phyloP scores from a whole-genome alignment of 2,797 vertebrate species.

The Lepilemur ruficaudatus region DNA sequence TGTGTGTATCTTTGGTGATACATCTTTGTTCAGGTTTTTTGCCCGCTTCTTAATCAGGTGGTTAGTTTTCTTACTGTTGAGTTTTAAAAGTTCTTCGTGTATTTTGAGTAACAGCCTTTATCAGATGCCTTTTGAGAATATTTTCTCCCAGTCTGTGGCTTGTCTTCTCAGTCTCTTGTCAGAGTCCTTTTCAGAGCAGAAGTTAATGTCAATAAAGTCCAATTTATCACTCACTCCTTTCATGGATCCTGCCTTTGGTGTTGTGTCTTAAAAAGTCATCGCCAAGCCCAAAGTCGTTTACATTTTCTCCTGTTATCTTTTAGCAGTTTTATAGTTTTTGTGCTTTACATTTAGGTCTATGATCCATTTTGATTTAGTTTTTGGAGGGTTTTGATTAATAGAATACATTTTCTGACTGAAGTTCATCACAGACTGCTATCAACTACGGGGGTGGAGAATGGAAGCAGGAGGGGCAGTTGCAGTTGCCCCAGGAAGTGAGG shows the following conservation, averaged over 20 bases:
- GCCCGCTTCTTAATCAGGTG: not conserved
- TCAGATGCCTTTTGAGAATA: not conserved
- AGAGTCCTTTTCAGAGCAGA: not conserved
- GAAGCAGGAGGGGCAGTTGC: not conserved
- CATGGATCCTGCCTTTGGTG: not conserved
- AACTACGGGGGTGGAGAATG: too few relatives aligned
- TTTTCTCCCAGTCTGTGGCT: not conserved
- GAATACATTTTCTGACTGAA: not conserved
- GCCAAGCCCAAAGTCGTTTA: not conserved
- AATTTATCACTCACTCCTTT: not conserved
- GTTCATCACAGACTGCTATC: not conserved
- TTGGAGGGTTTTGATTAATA: not conserved
- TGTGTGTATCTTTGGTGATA: not conserved
- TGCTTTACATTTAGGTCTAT: not conserved
- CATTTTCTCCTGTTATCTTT: not conserved
- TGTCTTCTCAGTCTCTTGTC: not conserved
- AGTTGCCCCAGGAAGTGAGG: not conserved
- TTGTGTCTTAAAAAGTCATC: not conserved
- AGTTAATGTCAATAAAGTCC: not conserved
- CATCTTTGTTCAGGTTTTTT: not conserved
- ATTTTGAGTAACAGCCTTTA: not conserved
- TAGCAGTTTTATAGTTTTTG: not conserved
- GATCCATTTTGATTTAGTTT: not conserved
- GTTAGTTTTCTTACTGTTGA: not conserved
- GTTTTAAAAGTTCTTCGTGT: not conserved